These are phyloP conservation scores for Heterochromis multidens DNA, from an alignment of 2,113 vertebrate genomes.

Conservation along the genomic window DNA sequence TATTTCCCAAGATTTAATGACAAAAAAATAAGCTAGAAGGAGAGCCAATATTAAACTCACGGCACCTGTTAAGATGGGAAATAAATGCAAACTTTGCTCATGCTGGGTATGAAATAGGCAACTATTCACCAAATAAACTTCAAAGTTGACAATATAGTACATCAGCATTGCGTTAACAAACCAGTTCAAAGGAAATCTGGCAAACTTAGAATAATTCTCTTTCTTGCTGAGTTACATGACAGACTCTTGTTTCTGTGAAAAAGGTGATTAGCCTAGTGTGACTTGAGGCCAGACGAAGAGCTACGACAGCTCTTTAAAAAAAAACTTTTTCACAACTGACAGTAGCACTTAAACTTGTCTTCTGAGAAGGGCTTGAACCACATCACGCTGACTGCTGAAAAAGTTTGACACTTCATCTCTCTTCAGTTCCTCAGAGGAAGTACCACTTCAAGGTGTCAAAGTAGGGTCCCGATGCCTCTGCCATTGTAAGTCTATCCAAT, in stretches of 20 bases:
- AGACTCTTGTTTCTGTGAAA: neutral
- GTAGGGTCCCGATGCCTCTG: neutral
- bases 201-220: neutral
- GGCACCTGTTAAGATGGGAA: neutral
- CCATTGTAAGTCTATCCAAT: neutral
- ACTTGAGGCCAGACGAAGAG: neutral
- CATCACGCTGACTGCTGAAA: neutral
- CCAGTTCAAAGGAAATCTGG: no score
- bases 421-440: neutral
- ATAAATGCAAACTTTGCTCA: neutral
- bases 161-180: no score
- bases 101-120: neutral
- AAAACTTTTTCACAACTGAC: neutral
- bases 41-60: neutral
- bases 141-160: neutral
- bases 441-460: neutral
- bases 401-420: neutral
- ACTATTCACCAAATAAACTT: neutral
- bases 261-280: neutral
- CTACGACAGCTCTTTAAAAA: neutral
- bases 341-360: neutral
- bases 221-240: neutral
- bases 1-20: neutral
- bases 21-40: neutral
- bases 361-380: neutral